A percentile compares a stretch with the other conserved stretches of the same genome.
phyloP scores from a whole-genome alignment of 2,888 invertebrate species.

The Ectropis crepuscularia region DNA sequence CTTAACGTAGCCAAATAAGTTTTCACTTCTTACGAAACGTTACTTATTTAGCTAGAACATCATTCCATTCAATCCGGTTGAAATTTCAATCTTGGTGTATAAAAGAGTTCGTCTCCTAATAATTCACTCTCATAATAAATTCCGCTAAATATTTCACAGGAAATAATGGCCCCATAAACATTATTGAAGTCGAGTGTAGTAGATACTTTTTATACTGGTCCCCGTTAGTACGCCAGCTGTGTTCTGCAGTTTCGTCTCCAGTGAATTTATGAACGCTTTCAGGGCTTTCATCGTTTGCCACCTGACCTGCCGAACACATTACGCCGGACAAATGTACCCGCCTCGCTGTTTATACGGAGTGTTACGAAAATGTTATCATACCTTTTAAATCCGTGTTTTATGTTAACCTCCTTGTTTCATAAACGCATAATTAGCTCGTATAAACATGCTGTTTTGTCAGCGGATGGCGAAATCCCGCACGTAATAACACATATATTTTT shows the following conservation, averaged over 20 bases:
- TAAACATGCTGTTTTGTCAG: too few relatives aligned
- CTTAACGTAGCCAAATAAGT: too few relatives aligned
- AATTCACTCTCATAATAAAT: neutral
- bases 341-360: constrained; percentile 69
- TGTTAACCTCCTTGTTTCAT: too few relatives aligned
- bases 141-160: constrained; percentile 1
- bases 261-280: constrained; percentile 82
- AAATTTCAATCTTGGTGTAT: too few relatives aligned
- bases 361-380: too few relatives aligned
- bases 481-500: too few relatives aligned
- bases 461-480: too few relatives aligned
- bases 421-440: too few relatives aligned
- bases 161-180: constrained; percentile 16
- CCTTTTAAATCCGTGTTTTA: too few relatives aligned
- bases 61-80: too few relatives aligned
- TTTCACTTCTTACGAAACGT: too few relatives aligned
- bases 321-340: constrained; percentile 72
- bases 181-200: constrained; percentile 53
- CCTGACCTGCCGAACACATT: constrained; percentile 79
- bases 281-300: constrained; percentile 80
- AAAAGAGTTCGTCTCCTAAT: neutral
- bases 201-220: constrained; percentile 36
- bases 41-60: too few relatives aligned
- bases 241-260: constrained; percentile 68
- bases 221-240: constrained; percentile 69